Evolutionary conservation across 2,888 invertebrate genomes (phyloP), one percentile per base, ranked within the genome.

Genomic region (Chrysolina oricalcia): DNA sequence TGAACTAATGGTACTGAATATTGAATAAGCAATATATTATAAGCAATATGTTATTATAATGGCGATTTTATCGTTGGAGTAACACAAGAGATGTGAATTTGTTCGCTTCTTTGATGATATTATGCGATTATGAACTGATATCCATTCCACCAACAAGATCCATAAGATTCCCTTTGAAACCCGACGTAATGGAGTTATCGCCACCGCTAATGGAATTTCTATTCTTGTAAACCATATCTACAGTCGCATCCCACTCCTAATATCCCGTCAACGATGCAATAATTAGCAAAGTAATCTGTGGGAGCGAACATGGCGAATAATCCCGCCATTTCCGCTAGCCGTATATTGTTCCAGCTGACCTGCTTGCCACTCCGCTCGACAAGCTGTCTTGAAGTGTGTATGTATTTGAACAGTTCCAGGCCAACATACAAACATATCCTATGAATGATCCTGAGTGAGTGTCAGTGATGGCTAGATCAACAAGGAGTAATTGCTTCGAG

Each of bases 331-430:
- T 41, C 65, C 17, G 27, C 27, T 21, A 23, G 35, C 59, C 27
- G 21, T 63, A 8, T 53, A 41, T 71, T 72, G 66, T 72, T 63
- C 69, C 69, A 27, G 48, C 13, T 56, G 73, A 69, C 69, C 64
- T 43, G 64, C 64, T 63, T 69, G 69, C 69, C 64, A 73, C 63
- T 56, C 50, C 27, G 2, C 48, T 23, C 19, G 68, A 69, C 73
- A 73, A 19, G 46, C 63, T 63, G 68, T 73, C 64, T 67, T 62
- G 15, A 67, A 73, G 68, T 62, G 41, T 70, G 41, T 50, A 50
- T 46, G 46, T 62, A 53, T 65, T 63, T 63, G 50, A 50, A 68
- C 41, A 68, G 73, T 69, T 63, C 19, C 53, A 68, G 35, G 62
- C 27, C 48, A 59, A 66, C 72, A 70, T 63, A 63, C 40, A 35